Percentiles rank a stretch among this genome's conserved stretches.
phyloP scores from a whole-genome alignment of 2,888 invertebrate genomes.

The Heliconius cydno region DNA sequence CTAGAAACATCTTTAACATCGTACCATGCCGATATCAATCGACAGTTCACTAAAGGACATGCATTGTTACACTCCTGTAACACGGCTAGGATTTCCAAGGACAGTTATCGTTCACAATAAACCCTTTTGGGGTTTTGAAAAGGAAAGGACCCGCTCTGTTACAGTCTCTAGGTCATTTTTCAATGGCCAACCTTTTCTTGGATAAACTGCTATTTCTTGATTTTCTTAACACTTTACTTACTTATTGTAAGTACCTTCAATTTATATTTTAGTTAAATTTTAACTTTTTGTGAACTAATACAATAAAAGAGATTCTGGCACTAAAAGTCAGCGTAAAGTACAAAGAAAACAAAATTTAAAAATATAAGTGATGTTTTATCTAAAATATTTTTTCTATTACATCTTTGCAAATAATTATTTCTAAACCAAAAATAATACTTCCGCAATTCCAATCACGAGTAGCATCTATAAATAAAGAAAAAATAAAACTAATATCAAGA shows the following conservation, averaged over 20 bases:
- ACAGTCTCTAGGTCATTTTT: slow-evolving; percentile 25
- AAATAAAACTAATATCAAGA: neutral
- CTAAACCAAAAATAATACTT: neutral
- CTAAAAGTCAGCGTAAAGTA: too few species aligned
- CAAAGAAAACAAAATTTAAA: too few species aligned
- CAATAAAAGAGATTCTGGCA: too few species aligned
- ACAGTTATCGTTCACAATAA: slow-evolving; percentile 35
- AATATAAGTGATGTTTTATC: too few species aligned
- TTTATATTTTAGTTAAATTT: neutral
- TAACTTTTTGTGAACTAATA: too few species aligned
- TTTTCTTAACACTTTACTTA: slow-evolving; percentile 13
- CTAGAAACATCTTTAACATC: neutral
- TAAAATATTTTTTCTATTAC: too few species aligned
- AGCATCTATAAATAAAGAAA: neutral
- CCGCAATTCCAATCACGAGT: neutral
- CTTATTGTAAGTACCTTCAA: neutral
- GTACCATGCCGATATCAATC: slow-evolving; percentile 14
- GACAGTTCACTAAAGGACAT: slow-evolving; percentile 8
- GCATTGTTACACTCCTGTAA: slow-evolving; percentile 22
- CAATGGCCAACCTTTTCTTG: slow-evolving; percentile 33
- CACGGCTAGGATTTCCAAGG: slow-evolving; percentile 30
- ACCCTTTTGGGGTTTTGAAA: slow-evolving; percentile 38
- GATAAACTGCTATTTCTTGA: slow-evolving; percentile 32
- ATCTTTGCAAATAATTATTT: neutral
- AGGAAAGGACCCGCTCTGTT: slow-evolving; percentile 36